Evolutionary conservation across 2,797 vertebrate genomes (phyloP), one percentile per base, ranked within the genome.

Genomic region (Epinephelus malabaricus): DNA sequence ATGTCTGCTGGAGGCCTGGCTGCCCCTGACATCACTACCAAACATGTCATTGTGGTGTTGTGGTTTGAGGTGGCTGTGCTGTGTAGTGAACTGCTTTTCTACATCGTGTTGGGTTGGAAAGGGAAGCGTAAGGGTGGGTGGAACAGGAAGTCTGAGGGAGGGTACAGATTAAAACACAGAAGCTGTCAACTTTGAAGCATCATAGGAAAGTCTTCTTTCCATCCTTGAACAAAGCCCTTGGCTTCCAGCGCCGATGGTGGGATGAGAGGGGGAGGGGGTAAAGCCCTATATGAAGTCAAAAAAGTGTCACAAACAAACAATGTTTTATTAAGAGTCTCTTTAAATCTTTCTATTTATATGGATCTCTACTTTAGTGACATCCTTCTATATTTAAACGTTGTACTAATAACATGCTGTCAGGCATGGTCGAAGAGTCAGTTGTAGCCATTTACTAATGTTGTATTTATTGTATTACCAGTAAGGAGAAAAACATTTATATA

Each of bases 401-500:
- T 95, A 94, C 91, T 95, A 94, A 94, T 93, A 91, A 94, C 94
- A 95, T 94, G 93, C 94, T 90, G 87, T 91, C 88, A 87, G 90
- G 93, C 94, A 94, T 92, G 92, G 88, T 92, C 69, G 62, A 88
- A 91, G 87, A 94, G 93, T 94, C 86, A 92, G 84, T 89, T 94
- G 93, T 95, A 93, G 92, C 94, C 94, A 93, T 95, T 94, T 94
- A 95, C 92, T 94, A 95, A 95, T 94, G 94, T 95, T 94, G 94
- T 94, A 94, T 94, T 89, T 94, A 95, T 94, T 95, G 94, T 95
- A 94, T 94, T 94, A 93, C 91, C 82, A 92, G 89, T 93, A 94
- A 94, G 85, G 89, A 93, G 79, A 89, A 84, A 92, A 86, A 90
- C 81, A 93, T 95, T 94, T 95, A 92, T 95, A 94, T 92, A 93